Evolutionary conservation across 2,797 vertebrate species (phyloP), one percentile per base, ranked within the genome.

Genomic region (Amblyopsis hoosieri): DNA sequence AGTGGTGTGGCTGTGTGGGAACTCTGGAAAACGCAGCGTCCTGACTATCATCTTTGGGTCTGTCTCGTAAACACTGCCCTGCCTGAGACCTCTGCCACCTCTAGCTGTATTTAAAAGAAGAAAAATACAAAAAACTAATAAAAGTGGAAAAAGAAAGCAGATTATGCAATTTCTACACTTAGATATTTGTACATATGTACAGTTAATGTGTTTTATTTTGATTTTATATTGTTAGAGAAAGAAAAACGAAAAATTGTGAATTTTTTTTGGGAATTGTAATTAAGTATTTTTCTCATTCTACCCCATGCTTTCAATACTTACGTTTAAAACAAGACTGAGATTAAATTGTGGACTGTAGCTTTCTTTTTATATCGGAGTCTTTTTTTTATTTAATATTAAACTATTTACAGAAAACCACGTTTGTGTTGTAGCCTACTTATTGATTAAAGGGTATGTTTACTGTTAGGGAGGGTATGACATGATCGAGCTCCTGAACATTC

Each of bases 91-190:
- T 81, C 84, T 84, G 91, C 88, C 90, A 90, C 88, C 90, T 90
- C 87, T 90, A 87, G 89, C 90, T 92, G 88, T 93, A 91, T 92
- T 93, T 90, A 89, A 90, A 83, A 72, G 65, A 37, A 37, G 54
- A n/a, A 64, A 64, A 68, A 78, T 71, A 71, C 37, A 29, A 13
- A 57, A 42, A 53, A 57, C 71, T 70, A 88, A 79, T 53, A 74
- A 90, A 89, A 86, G 86, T 85, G 78, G 89, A 91, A 9, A 91
- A 92, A 90, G 82, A 89, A 91, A 92, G 91, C 90, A 91, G 85
- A 94, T 90, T 94, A 94, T 94, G 93, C 93, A 94, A 94, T 94
- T 94, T 93, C 90, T 93, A 93, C 89, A 93, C 89, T 92, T 89
- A 86, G 91, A 91, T 57, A 91, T 91, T 83, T 94, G 93, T 94